phyloP scores from a whole-genome alignment of 1,140 invertebrate genomes.

The Phymorhynchus buccinoides region DNA sequence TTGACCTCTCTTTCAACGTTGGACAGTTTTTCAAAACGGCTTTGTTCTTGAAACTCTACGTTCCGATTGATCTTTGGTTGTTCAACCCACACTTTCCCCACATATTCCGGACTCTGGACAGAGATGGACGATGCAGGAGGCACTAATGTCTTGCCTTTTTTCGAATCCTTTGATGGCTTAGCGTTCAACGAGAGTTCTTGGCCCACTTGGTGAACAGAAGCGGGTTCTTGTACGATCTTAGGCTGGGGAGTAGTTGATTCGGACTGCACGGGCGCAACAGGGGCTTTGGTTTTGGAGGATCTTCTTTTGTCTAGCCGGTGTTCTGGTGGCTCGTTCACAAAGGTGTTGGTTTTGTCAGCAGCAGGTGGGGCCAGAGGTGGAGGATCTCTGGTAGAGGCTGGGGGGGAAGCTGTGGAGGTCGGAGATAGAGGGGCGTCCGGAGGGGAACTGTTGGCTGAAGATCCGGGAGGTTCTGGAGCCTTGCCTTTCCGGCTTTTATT shows the following conservation, averaged over 20 bases:
- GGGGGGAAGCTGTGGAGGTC: conserved; percentile 19
- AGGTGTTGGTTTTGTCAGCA: background rate
- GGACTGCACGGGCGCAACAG: background rate
- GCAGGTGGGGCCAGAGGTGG: background rate
- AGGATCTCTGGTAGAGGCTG: background rate
- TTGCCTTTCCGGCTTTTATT: conserved; percentile 39
- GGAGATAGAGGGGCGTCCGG: conserved; percentile 36
- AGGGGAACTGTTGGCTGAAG: background rate
- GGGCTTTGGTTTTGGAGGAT: conserved; percentile 3
- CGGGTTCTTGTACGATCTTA: background rate
- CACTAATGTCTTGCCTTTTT: background rate
- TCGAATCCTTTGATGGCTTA: background rate
- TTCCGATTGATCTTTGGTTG: no score
- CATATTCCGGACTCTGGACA: background rate
- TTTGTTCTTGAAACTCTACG: no score
- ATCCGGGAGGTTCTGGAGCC: conserved; percentile 42
- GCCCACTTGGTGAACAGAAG: background rate
- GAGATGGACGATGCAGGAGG: background rate
- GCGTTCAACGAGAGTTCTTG: background rate
- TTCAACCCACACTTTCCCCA: background rate
- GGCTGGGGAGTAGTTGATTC: background rate
- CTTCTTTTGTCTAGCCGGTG: background rate
- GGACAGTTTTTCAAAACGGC: background rate
- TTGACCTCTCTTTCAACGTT: background rate
- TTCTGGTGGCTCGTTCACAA: background rate